Conservation (phyloP, 2,113 vertebrate genomes). For the Dromaius novaehollandiae region DNA sequence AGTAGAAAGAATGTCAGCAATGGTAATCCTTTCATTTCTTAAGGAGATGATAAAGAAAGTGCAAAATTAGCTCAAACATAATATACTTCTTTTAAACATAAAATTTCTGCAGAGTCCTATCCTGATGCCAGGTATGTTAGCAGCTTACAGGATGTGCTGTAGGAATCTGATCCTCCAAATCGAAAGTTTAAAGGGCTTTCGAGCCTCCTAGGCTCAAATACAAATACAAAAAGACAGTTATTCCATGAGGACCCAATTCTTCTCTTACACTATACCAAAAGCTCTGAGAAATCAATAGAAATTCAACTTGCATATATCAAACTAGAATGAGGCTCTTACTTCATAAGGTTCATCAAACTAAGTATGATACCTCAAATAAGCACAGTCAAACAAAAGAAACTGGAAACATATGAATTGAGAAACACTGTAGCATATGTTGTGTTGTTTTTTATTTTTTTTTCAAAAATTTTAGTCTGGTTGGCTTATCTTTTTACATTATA, state of each 20-base stretch:
- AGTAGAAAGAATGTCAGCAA: background rate
- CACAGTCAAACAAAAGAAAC: background rate
- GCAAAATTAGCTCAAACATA: background rate
- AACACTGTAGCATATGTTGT: background rate
- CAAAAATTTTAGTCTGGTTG: slow-evolving; percentile 29
- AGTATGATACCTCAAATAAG: background rate
- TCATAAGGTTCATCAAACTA: background rate
- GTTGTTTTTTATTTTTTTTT: background rate
- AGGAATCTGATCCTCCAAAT: background rate
- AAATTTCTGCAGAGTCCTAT: background rate
- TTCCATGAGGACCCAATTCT: background rate
- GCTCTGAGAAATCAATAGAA: background rate
- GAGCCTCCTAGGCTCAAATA: background rate
- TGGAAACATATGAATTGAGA: background rate
- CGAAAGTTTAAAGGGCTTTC: background rate
- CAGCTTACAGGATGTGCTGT: background rate
- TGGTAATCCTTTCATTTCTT: background rate
- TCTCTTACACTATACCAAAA: background rate
- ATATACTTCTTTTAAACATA: background rate
- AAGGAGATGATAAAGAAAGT: background rate
- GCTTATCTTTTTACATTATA: slow-evolving; percentile 38
- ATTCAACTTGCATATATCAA: background rate
- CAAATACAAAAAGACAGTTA: background rate
- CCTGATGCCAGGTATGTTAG: background rate
- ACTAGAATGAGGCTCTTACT: rapidly evolving